These are phyloP conservation scores for Seira musarum DNA, from an alignment of 2,888 invertebrate species.

Conservation along the genomic window DNA sequence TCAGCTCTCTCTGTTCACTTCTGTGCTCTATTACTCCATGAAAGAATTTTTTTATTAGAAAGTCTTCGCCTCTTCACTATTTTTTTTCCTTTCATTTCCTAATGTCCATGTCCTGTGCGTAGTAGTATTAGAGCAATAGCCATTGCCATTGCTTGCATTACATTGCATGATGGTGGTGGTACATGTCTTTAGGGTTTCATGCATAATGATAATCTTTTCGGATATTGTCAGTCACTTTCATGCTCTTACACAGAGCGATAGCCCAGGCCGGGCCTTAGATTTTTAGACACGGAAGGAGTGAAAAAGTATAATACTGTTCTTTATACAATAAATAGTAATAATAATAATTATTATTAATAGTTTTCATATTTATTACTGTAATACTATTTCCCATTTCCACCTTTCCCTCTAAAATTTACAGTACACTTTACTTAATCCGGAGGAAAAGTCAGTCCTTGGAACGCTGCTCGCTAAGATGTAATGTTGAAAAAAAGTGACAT, in stretches of 20 bases:
- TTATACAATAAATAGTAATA: constrained; percentile 30
- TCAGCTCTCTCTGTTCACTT: background rate
- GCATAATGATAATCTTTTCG: constrained; percentile 51
- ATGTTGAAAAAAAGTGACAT: too few species aligned
- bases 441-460: too few species aligned
- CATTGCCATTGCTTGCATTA: constrained; percentile 5
- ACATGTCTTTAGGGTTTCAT: constrained; percentile 13
- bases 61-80: constrained; percentile 7
- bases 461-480: too few species aligned
- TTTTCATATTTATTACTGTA: constrained; percentile 3
- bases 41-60: constrained; percentile 8
- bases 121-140: background rate
- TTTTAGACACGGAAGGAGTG: constrained; percentile 29
- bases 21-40: background rate
- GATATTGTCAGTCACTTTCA: constrained; percentile 61
- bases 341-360: constrained; percentile 20
- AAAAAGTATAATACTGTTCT: constrained; percentile 25
- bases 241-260: constrained; percentile 57
- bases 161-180: constrained; percentile 12
- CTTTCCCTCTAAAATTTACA: too few species aligned
- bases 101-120: background rate
- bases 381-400: too few species aligned
- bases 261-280: constrained; percentile 53
- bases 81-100: background rate
- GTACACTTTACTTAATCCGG: too few species aligned